Percentiles rank a stretch among this genome's conserved stretches.
These are phyloP conservation scores for Helicorthomorpha holstii DNA, from an alignment of 1,140 invertebrate species.

Conservation along the genomic window DNA sequence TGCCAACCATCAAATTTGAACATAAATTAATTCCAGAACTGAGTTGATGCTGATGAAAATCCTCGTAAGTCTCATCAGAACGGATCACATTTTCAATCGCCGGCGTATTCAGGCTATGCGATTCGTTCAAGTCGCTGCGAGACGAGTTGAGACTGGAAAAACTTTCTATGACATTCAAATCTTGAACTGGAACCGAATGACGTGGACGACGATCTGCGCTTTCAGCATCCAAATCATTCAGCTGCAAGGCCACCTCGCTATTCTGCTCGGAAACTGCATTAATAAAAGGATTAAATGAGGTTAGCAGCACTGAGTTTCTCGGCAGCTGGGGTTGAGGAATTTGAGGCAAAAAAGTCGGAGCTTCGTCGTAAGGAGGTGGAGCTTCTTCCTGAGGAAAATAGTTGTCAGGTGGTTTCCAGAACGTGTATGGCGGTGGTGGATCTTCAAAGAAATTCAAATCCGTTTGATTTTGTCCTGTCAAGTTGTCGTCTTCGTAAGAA, in stretches of 20 bases:
- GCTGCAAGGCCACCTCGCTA: conserved; percentile 4
- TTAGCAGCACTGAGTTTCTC: background rate
- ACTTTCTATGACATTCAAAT: conserved; percentile 4
- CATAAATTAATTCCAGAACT: background rate
- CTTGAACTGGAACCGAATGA: background rate
- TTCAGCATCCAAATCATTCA: conserved; percentile 7
- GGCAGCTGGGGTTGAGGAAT: background rate
- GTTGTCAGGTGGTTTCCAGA: conserved; percentile 18
- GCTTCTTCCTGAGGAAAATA: conserved; percentile 17
- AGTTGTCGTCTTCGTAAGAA: conserved; percentile 9
- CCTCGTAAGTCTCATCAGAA: conserved; percentile 8
- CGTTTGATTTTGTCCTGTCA: conserved; percentile 13
- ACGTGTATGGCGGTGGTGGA: conserved; percentile 17
- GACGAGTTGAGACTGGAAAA: conserved; percentile 5
- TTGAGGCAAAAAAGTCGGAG: background rate
- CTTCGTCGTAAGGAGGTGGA: conserved; percentile 16
- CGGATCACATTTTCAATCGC: background rate
- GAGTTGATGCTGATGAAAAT: background rate
- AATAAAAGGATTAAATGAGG: background rate
- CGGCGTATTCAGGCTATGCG: background rate
- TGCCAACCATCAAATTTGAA: background rate
- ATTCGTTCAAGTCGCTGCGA: conserved; percentile 5
- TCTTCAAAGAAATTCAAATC: conserved; percentile 15
- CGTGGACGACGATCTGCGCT: too few relatives aligned
- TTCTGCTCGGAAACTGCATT: background rate